Base-by-base conservation (phyloP, 2,113 vertebrate species). In the Lepus timidus region DNA sequence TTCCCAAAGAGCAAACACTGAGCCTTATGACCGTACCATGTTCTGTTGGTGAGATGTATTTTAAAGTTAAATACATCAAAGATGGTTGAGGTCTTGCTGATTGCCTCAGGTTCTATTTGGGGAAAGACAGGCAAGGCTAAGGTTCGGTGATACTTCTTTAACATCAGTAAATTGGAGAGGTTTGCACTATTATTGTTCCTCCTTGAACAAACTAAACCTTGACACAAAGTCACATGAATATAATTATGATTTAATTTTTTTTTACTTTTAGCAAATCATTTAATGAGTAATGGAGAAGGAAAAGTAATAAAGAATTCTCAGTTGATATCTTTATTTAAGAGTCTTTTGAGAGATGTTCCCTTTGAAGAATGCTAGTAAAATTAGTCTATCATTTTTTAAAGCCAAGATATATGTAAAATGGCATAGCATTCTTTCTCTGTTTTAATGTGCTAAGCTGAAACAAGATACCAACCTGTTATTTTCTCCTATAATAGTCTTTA, bases 311-410 rank as follows among this genome's bases (percentile, higher is more conserved):
- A 11, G 31, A 73, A 14, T 85, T 83, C 55, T 85, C 9, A 51
- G 39, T 23, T 90, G 29, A 52, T 64, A 31, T 55, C 10, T 86
- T 82, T 78, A 88, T 44, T 27, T 80, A 52, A 55, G 16, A 85
- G 2, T 74, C 62, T 84, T 92, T 65, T 76, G 22, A 84, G 49
- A 84, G 17, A 44, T 5, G 0, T 81, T 27, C 9, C 27, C 11
- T 65, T 17, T 68, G 16, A 96, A 51, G 33, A 82, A 86, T 19
- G 52, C 36, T 78, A 87, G 36, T 88, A 85, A 92, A 89, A 93
- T 64, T 67, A 62, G 9, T 73, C 44, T 81, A 17, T 25, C 25
- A 9, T 55, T 79, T 71, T 82, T 87, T 17, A 55, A 94, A 36
- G 81, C 68, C 44, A 44, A 74, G 20, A 83, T 64, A 49, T 39